Evolutionary conservation across 2,113 vertebrate genomes (phyloP), one percentile per base, ranked within the genome.

Genomic region (Cygnus buccinator): DNA sequence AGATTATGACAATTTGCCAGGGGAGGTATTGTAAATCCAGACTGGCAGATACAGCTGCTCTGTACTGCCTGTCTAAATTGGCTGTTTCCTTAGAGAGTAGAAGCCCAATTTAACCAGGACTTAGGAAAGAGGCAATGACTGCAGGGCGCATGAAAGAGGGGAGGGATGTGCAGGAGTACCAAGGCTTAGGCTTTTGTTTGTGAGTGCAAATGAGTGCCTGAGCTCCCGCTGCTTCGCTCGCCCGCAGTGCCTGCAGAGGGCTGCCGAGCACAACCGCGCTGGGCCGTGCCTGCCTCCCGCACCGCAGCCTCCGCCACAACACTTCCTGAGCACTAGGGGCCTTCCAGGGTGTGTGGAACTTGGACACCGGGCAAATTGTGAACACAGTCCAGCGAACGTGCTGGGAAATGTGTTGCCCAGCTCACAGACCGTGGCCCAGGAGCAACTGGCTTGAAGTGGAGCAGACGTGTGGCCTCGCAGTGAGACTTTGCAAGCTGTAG

Each of bases 341-440:
- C 31, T 86, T 76, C 75, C 7, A 6, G 9, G 3, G 20, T 3
- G 19, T 28, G 3, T 3, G 41, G 35, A 65, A 18, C 41, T 29
- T 43, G 5, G 41, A 7, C 3, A 1, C 10, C 3, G 48, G 35
- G 77, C 12, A 19, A 16, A 25, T 1, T 10, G 6, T 19, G 29
- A 68, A n/a, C n/a, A 9, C 1, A 1, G 44, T 9, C 1, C 4
- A 21, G 12, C 3, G 12, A 16, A 18, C 1, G 0, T 33, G 44
- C 35, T 14, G 26, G 43, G 44, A 33, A 61, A 9, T 16, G 8
- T 13, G 48, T 50, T 50, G 70, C 5, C 0, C 2, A 20, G 15
- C 31, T 50, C 58, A 4, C 25, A 8, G 22, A 23, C 74, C 61
- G 55, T 5, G 18, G n/a, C 46, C 39, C 39, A 2, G 44, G 21